A percentile compares a stretch with the other conserved stretches of the same genome.
These are phyloP conservation scores for Ptychadena robeensis DNA, from an alignment of 2,797 vertebrate species.

Conservation along the genomic window DNA sequence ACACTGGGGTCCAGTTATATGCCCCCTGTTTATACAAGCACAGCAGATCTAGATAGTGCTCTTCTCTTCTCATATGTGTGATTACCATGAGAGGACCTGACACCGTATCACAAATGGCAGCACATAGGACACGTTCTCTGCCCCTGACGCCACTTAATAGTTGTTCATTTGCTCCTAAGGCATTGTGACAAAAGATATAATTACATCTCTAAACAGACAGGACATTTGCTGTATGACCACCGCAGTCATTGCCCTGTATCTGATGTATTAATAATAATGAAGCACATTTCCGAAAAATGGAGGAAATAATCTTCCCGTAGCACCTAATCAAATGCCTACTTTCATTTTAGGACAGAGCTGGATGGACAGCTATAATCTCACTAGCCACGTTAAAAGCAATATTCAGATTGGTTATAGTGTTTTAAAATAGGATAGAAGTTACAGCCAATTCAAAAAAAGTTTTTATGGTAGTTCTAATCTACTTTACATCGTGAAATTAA, in stretches of 20 bases:
- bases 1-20: conserved; percentile 74
- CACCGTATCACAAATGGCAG: conserved; percentile 65
- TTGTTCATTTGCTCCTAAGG: conserved; percentile 41
- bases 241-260: neutral
- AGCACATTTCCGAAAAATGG: neutral
- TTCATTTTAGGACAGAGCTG: too few relatives aligned
- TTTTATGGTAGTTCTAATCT: too few relatives aligned
- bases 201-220: conserved; percentile 25
- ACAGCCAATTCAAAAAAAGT: too few relatives aligned
- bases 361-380: too few relatives aligned
- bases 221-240: neutral
- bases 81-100: conserved; percentile 75
- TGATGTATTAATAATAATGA: neutral
- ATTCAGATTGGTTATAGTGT: too few relatives aligned
- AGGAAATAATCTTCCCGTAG: neutral
- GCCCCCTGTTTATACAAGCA: conserved; percentile 82
- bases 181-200: conserved; percentile 44
- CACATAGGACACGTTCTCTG: conserved; percentile 52
- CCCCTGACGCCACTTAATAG: conserved; percentile 34
- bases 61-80: conserved; percentile 68
- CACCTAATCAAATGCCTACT: too few relatives aligned
- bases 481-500: too few relatives aligned
- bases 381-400: too few relatives aligned
- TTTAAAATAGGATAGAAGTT: too few relatives aligned
- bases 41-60: conserved; percentile 74